Conservation (phyloP, 2,797 vertebrate species). For the Myotis vivesi region DNA sequence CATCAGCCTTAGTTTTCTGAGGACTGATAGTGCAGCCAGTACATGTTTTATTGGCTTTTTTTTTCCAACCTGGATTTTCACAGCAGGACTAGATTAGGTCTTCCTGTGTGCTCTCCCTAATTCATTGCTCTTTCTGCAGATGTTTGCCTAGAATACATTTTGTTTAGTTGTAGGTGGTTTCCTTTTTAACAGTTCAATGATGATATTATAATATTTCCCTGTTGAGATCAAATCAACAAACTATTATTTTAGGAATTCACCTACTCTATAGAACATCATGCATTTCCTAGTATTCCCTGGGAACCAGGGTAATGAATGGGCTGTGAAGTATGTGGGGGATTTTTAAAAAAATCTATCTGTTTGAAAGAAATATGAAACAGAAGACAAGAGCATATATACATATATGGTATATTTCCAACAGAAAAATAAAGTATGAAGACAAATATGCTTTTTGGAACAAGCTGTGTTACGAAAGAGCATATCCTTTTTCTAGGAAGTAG, state of each 20-base stretch:
- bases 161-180: conserved; percentile 43
- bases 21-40: not conserved
- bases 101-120: not conserved
- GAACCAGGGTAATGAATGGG: not conserved
- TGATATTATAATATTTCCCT: conserved; percentile 30
- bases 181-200: conserved; percentile 22
- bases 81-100: not conserved
- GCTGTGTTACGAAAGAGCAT: not conserved
- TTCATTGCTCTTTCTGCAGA: conserved; percentile 17
- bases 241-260: conserved; percentile 37
- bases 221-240: conserved; percentile 44
- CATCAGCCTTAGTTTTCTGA: not conserved
- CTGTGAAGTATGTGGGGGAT: not conserved
- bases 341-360: not conserved
- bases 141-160: conserved; percentile 32
- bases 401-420: not conserved
- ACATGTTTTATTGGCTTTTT: not conserved
- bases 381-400: not conserved
- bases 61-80: conserved; percentile 2
- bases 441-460: not conserved
- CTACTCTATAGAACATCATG: not conserved
- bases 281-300: not conserved
- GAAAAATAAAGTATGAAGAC: not conserved
- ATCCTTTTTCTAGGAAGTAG: not conserved
- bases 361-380: not conserved